Evolutionary conservation across 37 sponge, comb jelly and placozoan genomes (phyloP).

Genomic region (Halisarca cf. caerulea): DNA sequence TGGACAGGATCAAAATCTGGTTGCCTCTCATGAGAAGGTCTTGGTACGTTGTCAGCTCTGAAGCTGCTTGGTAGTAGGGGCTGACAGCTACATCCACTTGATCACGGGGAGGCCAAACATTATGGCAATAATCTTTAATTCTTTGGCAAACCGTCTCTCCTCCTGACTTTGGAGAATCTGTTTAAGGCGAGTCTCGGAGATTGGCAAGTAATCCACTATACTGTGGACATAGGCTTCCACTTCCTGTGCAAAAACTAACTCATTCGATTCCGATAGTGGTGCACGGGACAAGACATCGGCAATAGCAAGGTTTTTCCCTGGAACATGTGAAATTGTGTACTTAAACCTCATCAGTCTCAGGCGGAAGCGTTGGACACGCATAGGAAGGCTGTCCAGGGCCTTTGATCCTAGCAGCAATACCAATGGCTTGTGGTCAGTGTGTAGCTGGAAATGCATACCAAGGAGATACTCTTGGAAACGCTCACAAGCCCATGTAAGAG

Average conservation of each 20-base stretch:
- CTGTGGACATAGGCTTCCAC: too few relatives aligned
- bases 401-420: slow-evolving; percentile 1
- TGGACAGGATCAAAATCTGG: not conserved
- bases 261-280: too few relatives aligned
- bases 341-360: slow-evolving; percentile 21
- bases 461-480: slow-evolving; percentile 35
- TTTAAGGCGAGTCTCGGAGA: too few relatives aligned
- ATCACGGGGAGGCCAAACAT: not conserved
- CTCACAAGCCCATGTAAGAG: slow-evolving; percentile 33
- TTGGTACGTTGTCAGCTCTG: not conserved
- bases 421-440: slow-evolving; percentile 40
- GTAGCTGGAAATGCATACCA: not conserved
- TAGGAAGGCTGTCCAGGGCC: slow-evolving; percentile 21
- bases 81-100: not conserved
- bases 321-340: slow-evolving; percentile 2
- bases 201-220: too few relatives aligned
- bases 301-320: not conserved
- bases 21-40: not conserved
- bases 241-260: too few relatives aligned
- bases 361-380: not conserved
- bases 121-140: not conserved
- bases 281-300: slow-evolving; percentile 23
- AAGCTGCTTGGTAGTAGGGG: not conserved
- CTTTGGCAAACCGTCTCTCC: not conserved
- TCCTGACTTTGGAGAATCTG: not conserved